Evolutionary conservation across 2,113 vertebrate species (phyloP).

Genomic region (Cepphus grylle): DNA sequence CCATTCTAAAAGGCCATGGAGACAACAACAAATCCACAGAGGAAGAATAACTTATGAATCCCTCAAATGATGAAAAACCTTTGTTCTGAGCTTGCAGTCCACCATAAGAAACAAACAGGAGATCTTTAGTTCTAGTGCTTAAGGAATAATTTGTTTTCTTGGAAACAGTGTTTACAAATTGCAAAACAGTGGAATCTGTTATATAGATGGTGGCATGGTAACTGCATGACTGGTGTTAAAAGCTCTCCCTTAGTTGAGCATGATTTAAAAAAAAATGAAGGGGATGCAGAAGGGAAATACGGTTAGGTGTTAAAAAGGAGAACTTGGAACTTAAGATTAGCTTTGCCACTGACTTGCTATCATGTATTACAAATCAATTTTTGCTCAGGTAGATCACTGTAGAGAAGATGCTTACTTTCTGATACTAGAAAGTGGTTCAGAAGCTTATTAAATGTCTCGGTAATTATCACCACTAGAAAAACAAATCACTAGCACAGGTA

Average conservation of each 20-base stretch:
- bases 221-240: neutral
- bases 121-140: neutral
- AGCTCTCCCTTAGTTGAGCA: neutral
- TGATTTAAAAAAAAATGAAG: neutral
- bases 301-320: neutral
- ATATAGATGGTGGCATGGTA: neutral
- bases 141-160: neutral
- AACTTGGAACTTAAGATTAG: neutral
- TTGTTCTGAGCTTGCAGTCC: neutral
- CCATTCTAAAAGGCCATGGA: neutral
- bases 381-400: neutral
- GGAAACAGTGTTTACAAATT: neutral
- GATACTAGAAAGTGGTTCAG: neutral
- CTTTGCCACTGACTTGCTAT: neutral
- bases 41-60: neutral
- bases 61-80: neutral
- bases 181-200: neutral
- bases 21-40: neutral
- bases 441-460: neutral
- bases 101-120: neutral
- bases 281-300: neutral
- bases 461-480: neutral
- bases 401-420: neutral
- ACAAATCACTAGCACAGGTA: neutral
- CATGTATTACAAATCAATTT: neutral